A percentile compares a stretch with the other conserved stretches of the same genome.
phyloP scores from a whole-genome alignment of 2,113 vertebrate genomes.

The Calonectris borealis region DNA sequence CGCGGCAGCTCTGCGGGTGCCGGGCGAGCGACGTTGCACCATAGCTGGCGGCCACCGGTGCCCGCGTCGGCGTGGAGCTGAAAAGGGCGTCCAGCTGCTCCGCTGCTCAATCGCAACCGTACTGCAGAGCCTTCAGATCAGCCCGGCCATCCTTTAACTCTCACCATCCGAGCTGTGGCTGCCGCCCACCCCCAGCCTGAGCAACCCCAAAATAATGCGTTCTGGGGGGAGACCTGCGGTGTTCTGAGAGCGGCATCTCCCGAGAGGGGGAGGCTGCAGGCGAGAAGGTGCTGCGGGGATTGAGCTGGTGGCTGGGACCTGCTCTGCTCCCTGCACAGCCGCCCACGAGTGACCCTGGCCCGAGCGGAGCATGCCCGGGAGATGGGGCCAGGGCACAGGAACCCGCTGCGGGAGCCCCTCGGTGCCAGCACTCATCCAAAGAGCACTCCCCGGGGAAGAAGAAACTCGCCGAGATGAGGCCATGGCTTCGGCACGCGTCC shows the following conservation, averaged over 20 bases:
- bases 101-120: fast-evolving
- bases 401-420: background rate
- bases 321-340: background rate
- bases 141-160: background rate
- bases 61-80: fast-evolving
- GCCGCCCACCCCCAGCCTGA: background rate
- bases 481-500: background rate
- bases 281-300: background rate
- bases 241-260: background rate
- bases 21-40: background rate
- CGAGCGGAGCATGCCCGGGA: background rate
- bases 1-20: background rate
- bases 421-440: background rate
- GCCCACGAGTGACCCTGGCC: fast-evolving
- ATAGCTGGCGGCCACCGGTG: background rate
- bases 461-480: background rate
- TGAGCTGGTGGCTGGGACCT: fast-evolving
- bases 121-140: background rate
- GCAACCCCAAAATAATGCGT: background rate
- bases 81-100: background rate
- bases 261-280: background rate
- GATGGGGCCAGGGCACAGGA: background rate
- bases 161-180: background rate
- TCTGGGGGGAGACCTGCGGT: fast-evolving
- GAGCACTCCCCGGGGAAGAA: background rate